Evolutionary conservation across 2,113 vertebrate species (phyloP), one percentile per base, ranked within the genome.

Genomic region (Phaethon lepturus): DNA sequence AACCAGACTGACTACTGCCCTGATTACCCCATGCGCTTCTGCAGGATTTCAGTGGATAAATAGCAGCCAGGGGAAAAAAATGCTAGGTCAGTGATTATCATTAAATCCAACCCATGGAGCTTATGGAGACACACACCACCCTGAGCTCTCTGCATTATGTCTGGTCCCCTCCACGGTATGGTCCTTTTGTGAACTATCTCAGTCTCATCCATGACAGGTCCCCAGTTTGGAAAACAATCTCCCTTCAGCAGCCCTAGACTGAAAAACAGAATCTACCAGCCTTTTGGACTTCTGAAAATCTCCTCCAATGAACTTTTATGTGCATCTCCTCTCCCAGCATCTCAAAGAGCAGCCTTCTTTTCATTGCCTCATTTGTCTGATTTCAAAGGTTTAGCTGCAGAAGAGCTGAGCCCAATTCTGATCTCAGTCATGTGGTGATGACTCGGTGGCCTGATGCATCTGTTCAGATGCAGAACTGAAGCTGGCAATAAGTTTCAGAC

Each of bases 91-190:
- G 73, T 9, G 52, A 52, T 29, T 16, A 8, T 3, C 52, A 29
- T 4, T 26, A 17, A 73, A 69, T 7, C 4, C 78, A 63, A 47
- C 58, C 58, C 33, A 5, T 4, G 3, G 60, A 76, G 58, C 40
- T 91, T 1, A 25, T 13, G 17, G 16, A 58, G 66, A 6, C 60
- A 11, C 31, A 40, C 2, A 31, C 16, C 3, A 1, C 35, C 17
- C 56, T 28, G 63, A 89, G 33, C 80, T 35, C 56, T 13, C 47
- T 33, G 85, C 42, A 7, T 17, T 68, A 4, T 7, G 44, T 1
- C 2, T 7, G 1, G 9, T 53, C 13, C 63, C 59, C 17, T 77
- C 60, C 33, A 40, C n/a, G 26, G 11, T 22, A 5, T 0, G 0
- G 13, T 20, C 75, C 88, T 62, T 81, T 23, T 55, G 47, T 26